Conservation (phyloP, 2,888 invertebrate genomes). For the Drosophila bunnanda region DNA sequence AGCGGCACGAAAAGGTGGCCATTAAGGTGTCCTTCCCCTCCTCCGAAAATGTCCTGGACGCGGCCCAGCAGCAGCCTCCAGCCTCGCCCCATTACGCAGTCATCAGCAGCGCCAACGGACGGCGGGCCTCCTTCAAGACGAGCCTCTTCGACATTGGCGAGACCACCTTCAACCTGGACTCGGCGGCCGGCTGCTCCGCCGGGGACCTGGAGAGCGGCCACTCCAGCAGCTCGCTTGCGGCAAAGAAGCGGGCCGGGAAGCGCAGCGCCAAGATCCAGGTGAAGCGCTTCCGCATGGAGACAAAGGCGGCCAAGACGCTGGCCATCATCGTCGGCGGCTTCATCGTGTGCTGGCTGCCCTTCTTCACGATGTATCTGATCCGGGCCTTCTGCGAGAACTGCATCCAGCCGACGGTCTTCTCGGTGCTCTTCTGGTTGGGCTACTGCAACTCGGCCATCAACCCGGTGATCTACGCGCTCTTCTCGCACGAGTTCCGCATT, state of each 20-base stretch:
- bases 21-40: constrained; percentile 94
- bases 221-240: constrained; percentile 72
- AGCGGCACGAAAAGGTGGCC: constrained; percentile 90
- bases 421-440: constrained; percentile 97
- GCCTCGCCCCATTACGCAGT: constrained; percentile 73
- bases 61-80: constrained; percentile 75
- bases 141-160: constrained; percentile 83
- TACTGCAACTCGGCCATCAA: constrained; percentile 99
- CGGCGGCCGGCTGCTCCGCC: constrained; percentile 22
- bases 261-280: constrained; percentile 95
- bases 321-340: constrained; percentile 99
- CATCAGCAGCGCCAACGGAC: constrained; percentile 73
- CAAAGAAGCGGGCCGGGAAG: constrained; percentile 90
- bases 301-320: constrained; percentile 97
- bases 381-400: constrained; percentile 94
- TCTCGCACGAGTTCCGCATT: constrained; percentile 96
- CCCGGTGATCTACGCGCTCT: constrained; percentile 96
- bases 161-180: constrained; percentile 82
- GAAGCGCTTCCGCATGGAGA: constrained; percentile 96
- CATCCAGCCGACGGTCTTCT: constrained; percentile 93
- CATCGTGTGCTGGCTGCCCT: constrained; percentile 98
- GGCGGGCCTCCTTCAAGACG: constrained; percentile 80
- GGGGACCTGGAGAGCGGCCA: constrained; percentile 62
- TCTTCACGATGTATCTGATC: constrained; percentile 97
- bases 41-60: constrained; percentile 87